Base-by-base conservation (phyloP, 1,140 invertebrate genomes). In the Aphidius ervi region DNA sequence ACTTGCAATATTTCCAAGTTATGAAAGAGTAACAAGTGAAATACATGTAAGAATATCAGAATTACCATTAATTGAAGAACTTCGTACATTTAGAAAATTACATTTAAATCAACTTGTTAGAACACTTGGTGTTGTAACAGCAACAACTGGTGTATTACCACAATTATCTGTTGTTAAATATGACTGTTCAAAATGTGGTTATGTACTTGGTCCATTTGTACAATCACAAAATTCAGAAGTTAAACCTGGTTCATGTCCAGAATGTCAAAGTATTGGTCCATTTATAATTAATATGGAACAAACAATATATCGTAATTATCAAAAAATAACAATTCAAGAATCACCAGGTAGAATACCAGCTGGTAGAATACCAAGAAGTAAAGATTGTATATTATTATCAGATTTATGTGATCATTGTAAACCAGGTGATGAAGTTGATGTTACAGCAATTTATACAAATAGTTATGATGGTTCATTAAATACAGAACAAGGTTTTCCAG, bases 231-330 rank as follows among this genome's bases (percentile, higher is more conserved):
- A 91, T 70, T 81, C 88, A 9, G 98, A 99, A 85, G 89, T 98
- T 0, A 95, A 95, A 72, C 97, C 97, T 3, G 94, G 92, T 1
- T 92, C 90, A 1, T 99, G 98, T 83, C 96, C 97, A 0, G 95
- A 98, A 69, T 99, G 98, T 88, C 97, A 99, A 77, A 95, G 94
- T 73, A 83, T 83, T 61, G 97, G 97, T 5, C 97, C 97, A 1
- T 99, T 99, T 78, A 89, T 93, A 82, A 87, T 95, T 6, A 94
- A 94, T 71, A 94, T 94, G 92, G 92, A 94, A 77, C 88, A 98
- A 89, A 99, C 97, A 5, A 71, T 99, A 31, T 99, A 99, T 74
- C 88, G 97, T 58, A 99, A 99, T 75, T 99, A 99, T 74, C 98
- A 99, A 80, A 93, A 97, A 71, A 89, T 99, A 16, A 97, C 95